Percentiles rank a stretch among this genome's conserved stretches.
Conservation (phyloP, 1,140 invertebrate genomes). For the Aphelenchoides avenae region DNA sequence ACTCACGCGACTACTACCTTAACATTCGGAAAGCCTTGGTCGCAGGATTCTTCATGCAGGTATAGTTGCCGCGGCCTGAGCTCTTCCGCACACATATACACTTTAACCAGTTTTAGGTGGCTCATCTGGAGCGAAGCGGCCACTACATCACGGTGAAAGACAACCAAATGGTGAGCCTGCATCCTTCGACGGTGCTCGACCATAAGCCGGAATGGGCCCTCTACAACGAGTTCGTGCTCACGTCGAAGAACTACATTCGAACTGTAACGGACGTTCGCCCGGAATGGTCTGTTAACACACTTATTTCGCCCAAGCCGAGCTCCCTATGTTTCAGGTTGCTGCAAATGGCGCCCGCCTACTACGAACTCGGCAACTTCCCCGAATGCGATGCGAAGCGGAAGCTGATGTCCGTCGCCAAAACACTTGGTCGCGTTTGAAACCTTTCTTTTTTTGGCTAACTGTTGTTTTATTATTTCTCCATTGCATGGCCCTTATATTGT, state of each 20-base stretch:
- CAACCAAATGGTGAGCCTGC: constrained; percentile 95
- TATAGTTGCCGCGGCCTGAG: constrained; percentile 59
- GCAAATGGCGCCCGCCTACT: constrained; percentile 91
- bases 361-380: constrained; percentile 94
- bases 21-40: constrained; percentile 97
- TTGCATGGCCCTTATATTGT: no score
- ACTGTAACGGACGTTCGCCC: constrained; percentile 97
- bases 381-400: constrained; percentile 91
- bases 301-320: no score
- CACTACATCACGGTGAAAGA: constrained; percentile 98
- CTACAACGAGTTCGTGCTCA: constrained; percentile 99
- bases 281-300: no score
- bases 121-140: constrained; percentile 86
- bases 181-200: constrained; percentile 95
- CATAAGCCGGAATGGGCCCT: constrained; percentile 99
- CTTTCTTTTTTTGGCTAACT: no score
- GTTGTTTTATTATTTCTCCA: no score
- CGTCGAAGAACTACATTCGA: constrained; percentile 98
- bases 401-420: constrained; percentile 61
- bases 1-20: constrained; percentile 94
- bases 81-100: neutral
- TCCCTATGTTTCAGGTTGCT: constrained; percentile 72
- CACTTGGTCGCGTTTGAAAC: neutral
- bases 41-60: constrained; percentile 99
- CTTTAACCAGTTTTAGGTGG: constrained; percentile 68